phyloP scores from a whole-genome alignment of 2,888 invertebrate species.

The Dicranocentrus wangi region DNA sequence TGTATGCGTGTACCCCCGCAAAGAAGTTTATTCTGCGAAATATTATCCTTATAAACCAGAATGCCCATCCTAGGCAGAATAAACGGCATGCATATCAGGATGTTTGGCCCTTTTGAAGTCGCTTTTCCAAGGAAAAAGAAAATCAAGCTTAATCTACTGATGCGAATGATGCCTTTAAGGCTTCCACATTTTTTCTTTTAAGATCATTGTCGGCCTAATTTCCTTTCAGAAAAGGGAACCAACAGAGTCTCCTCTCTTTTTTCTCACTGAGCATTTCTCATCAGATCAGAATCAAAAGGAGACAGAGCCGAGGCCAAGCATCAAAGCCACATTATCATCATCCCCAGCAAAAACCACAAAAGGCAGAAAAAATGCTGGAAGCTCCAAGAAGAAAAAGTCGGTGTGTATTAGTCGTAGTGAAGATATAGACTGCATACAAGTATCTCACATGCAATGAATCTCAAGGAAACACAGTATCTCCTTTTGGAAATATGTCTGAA shows the following conservation, averaged over 20 bases:
- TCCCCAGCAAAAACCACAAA: constrained; percentile 26
- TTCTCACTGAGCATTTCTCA: constrained; percentile 26
- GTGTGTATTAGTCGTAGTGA: no score
- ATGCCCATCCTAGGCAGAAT: no score
- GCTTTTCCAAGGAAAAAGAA: constrained; percentile 14
- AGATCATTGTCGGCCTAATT: constrained; percentile 56
- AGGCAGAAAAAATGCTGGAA: constrained; percentile 14
- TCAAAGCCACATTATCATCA: constrained; percentile 54
- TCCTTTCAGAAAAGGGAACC: constrained; percentile 34
- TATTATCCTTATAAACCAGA: no score
- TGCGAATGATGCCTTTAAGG: constrained; percentile 42
- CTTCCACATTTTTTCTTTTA: constrained; percentile 12
- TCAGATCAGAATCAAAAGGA: constrained; percentile 39
- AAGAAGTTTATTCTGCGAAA: no score
- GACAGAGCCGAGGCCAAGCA: constrained; percentile 18
- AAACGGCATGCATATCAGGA: no score
- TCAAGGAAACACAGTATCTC: not conserved
- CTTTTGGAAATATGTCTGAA: constrained; percentile 8
- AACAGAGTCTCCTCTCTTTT: constrained; percentile 13
- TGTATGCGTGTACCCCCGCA: no score
- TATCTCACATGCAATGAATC: no score
- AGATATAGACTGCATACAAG: no score
- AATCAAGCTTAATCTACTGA: constrained; percentile 45
- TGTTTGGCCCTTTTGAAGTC: constrained; percentile 32
- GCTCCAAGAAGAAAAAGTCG: not conserved